phyloP scores from a whole-genome alignment of 2,113 vertebrate species.

The Sylvietta virens region DNA sequence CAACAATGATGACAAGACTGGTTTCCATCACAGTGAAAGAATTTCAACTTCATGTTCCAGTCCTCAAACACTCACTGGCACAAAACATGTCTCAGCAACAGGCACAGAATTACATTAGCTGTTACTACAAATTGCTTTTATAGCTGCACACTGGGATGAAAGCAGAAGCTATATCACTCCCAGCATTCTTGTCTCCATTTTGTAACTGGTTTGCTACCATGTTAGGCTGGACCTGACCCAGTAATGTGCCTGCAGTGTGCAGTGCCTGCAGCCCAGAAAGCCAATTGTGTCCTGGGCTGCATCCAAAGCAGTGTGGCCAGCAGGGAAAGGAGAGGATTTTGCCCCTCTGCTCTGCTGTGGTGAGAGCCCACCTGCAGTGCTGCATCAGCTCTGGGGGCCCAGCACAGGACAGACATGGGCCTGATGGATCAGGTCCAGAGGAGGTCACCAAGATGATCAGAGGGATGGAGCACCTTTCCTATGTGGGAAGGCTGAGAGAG shows the following conservation, averaged over 20 bases:
- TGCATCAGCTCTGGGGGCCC: not conserved
- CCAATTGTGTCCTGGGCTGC: accelerated
- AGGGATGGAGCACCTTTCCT: no score
- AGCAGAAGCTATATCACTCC: not conserved
- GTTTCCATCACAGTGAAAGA: not conserved
- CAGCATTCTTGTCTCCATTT: not conserved
- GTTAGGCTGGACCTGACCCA: not conserved
- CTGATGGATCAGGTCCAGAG: accelerated
- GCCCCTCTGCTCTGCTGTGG: not conserved
- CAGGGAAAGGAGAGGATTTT: not conserved
- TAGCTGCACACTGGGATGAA: not conserved
- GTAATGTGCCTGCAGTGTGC: no score
- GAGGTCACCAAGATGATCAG: not conserved
- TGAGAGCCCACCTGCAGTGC: not conserved
- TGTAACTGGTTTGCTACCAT: not conserved
- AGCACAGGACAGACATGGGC: not conserved
- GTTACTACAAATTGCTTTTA: not conserved
- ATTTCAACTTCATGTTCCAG: not conserved
- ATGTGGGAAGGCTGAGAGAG: not conserved
- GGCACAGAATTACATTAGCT: not conserved
- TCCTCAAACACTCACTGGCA: not conserved
- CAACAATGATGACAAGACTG: not conserved
- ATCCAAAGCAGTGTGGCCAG: accelerated
- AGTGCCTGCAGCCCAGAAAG: not conserved
- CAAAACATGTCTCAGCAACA: not conserved